phyloP scores from a whole-genome alignment of 2,113 vertebrate species.

The Nothoprocta pentlandii region DNA sequence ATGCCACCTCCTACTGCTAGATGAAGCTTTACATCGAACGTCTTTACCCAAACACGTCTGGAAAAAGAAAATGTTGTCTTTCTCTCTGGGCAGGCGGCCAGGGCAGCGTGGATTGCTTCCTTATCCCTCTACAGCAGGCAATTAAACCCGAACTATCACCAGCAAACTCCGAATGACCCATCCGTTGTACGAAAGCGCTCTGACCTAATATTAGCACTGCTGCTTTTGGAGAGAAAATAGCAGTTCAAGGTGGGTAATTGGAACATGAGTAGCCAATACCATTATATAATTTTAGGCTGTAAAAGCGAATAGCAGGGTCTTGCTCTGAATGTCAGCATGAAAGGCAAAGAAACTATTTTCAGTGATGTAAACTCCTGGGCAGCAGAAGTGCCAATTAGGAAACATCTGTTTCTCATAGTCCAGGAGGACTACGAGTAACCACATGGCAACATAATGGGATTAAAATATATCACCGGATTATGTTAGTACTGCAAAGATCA shows the following conservation, averaged over 20 bases:
- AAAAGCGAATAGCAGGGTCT: not conserved
- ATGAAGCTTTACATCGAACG: rapidly evolving
- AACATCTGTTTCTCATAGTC: slow-evolving; percentile 42
- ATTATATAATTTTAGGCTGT: not conserved
- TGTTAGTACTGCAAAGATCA: not conserved
- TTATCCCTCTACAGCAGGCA: rapidly evolving
- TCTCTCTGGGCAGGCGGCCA: not conserved
- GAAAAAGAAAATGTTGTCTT: not conserved
- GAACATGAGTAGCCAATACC: not conserved
- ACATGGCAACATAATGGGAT: slow-evolving; percentile 69
- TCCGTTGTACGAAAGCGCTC: rapidly evolving
- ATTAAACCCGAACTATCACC: rapidly evolving
- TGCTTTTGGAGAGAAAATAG: rapidly evolving
- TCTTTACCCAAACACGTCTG: not conserved
- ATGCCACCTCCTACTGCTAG: rapidly evolving
- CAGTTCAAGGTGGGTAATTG: not conserved
- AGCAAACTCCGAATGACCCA: not conserved
- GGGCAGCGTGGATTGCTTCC: not conserved
- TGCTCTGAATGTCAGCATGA: rapidly evolving
- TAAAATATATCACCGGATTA: slow-evolving; percentile 54
- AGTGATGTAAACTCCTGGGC: not conserved
- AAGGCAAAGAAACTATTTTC: not conserved
- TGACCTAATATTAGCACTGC: not conserved
- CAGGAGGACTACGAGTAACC: not conserved
- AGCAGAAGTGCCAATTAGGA: slow-evolving; percentile 46